Conservation (phyloP, 2,888 invertebrate species). For the Pandemis heparana region DNA sequence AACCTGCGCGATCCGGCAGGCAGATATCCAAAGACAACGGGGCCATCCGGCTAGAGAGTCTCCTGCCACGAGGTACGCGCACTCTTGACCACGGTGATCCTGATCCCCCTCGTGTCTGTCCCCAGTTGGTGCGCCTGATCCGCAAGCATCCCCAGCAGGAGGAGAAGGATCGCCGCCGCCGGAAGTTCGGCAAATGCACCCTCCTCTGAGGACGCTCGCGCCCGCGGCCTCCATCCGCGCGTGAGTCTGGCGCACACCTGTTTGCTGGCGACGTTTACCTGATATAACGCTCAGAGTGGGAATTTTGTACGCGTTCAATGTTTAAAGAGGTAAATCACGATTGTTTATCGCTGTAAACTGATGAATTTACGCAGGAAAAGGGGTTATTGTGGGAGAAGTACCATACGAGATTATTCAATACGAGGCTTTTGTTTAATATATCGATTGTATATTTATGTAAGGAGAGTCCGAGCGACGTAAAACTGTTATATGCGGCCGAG, state of each 20-base stretch:
- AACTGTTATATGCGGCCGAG: constrained; percentile 1
- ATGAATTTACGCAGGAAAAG: background rate
- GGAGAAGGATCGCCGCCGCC: constrained; percentile 87
- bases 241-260: background rate
- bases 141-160: constrained; percentile 91
- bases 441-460: constrained; percentile 27
- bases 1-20: too few relatives aligned
- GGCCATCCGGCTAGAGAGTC: too few relatives aligned
- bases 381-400: background rate
- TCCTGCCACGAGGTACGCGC: constrained; percentile 93
- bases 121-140: constrained; percentile 91
- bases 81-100: too few relatives aligned
- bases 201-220: constrained; percentile 67
- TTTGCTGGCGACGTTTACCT: background rate
- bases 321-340: background rate
- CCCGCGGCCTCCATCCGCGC: background rate
- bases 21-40: too few relatives aligned
- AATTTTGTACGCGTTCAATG: background rate
- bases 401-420: background rate
- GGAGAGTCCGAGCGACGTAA: constrained; percentile 29
- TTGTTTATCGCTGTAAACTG: background rate
- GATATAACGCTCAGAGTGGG: background rate
- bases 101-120: constrained; percentile 1
- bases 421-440: constrained; percentile 7
- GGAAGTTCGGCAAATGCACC: constrained; percentile 79